Evolutionary conservation across 1,140 invertebrate genomes (phyloP).

Genomic region (Pseudomyrmex concolor): DNA sequence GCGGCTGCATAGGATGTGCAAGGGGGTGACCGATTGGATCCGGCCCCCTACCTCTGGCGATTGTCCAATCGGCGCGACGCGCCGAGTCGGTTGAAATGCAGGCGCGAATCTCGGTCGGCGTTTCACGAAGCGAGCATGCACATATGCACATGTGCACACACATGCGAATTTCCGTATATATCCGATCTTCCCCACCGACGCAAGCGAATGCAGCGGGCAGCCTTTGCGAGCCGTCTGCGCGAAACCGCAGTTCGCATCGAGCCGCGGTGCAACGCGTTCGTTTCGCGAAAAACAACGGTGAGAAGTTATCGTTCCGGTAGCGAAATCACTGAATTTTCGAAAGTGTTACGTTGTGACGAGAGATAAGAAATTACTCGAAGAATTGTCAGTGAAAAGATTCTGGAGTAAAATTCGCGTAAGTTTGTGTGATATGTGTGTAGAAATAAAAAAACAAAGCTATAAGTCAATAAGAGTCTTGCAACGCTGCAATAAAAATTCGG

Average conservation of each 20-base stretch:
- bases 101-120: slow-evolving; percentile 70
- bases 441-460: neutral
- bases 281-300: slow-evolving; percentile 11
- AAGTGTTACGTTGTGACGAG: neutral
- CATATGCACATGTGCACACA: slow-evolving; percentile 33
- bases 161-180: slow-evolving; percentile 46
- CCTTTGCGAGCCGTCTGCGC: slow-evolving; percentile 39
- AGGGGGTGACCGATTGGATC: slow-evolving; percentile 29
- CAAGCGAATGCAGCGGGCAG: slow-evolving; percentile 46
- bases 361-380: neutral
- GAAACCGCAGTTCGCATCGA: slow-evolving; percentile 68
- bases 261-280: slow-evolving; percentile 65
- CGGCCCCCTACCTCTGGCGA: slow-evolving; percentile 63
- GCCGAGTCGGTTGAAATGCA: slow-evolving; percentile 68
- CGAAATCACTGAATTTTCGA: neutral
- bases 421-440: neutral
- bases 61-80: slow-evolving; percentile 70
- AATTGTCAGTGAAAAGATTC: too few species aligned
- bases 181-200: slow-evolving; percentile 55
- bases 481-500: slow-evolving; percentile 63
- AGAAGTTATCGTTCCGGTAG: too few species aligned
- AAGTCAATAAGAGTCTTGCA: neutral
- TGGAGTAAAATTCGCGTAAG: neutral
- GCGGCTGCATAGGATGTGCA: slow-evolving; percentile 62
- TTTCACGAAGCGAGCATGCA: slow-evolving; percentile 47